phyloP scores from a whole-genome alignment of 2,113 vertebrate genomes.

The Pollachius pollachius region DNA sequence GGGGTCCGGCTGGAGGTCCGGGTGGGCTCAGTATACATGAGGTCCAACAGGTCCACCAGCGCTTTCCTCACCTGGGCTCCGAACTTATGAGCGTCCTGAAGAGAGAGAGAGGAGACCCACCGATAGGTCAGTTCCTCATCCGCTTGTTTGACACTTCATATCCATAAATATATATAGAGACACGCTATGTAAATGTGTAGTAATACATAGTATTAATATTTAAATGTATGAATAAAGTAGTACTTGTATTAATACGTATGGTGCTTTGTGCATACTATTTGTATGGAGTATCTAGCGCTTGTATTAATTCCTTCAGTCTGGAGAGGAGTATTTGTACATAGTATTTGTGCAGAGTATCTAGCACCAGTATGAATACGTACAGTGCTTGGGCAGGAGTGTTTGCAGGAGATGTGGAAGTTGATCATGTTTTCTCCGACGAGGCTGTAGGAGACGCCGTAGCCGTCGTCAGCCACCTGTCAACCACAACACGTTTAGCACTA shows the following conservation, averaged over 20 bases:
- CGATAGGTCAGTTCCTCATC: too few species aligned
- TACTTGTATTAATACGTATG: slow-evolving; percentile 69
- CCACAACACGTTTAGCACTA: not conserved
- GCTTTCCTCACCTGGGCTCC: slow-evolving; percentile 76
- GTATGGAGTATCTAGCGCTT: not conserved
- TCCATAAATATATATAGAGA: too few species aligned
- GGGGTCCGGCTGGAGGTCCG: not conserved
- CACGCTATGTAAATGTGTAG: not conserved
- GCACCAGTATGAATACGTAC: slow-evolving; percentile 63
- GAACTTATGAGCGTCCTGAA: slow-evolving; percentile 79
- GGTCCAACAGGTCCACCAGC: slow-evolving; percentile 73
- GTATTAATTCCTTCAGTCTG: slow-evolving; percentile 74
- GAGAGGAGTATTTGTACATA: not conserved
- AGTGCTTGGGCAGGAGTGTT: slow-evolving; percentile 82
- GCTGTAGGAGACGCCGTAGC: slow-evolving; percentile 86
- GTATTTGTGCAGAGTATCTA: not conserved
- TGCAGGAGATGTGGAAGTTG: slow-evolving; percentile 88
- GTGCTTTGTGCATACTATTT: not conserved
- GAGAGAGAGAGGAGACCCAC: slow-evolving; percentile 1
- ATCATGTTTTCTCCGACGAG: slow-evolving; percentile 80
- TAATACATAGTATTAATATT: not conserved
- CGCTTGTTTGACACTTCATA: too few species aligned
- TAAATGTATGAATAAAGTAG: not conserved
- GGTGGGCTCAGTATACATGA: slow-evolving; percentile 66
- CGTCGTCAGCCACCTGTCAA: slow-evolving; percentile 82